Evolutionary conservation across 2,797 vertebrate species (phyloP).

Genomic region (Gastrophryne carolinensis): DNA sequence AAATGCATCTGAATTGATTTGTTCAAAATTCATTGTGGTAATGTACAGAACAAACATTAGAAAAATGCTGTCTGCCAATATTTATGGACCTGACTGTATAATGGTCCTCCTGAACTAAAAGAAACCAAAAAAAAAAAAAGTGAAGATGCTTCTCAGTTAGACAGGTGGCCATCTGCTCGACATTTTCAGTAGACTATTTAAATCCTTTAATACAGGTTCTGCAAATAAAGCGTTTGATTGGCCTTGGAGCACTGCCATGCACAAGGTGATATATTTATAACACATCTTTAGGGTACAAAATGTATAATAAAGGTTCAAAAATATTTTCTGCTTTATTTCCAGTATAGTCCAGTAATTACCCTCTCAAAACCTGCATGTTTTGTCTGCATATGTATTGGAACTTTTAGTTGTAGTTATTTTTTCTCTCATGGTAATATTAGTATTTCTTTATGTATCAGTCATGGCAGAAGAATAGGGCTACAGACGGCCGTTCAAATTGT

Average conservation of each 20-base stretch:
- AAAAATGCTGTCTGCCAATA: too few relatives aligned
- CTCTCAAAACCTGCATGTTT: too few relatives aligned
- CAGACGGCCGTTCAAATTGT: too few relatives aligned
- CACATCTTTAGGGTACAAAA: background rate
- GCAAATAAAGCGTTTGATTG: conserved; percentile 29
- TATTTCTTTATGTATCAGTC: too few relatives aligned
- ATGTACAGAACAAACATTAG: too few relatives aligned
- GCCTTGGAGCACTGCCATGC: conserved; percentile 24
- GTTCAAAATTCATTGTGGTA: too few relatives aligned
- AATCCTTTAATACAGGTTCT: conserved; percentile 24
- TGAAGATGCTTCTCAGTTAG: conserved; percentile 12
- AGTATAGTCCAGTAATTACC: too few relatives aligned
- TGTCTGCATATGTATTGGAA: too few relatives aligned
- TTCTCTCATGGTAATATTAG: background rate
- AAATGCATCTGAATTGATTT: too few relatives aligned
- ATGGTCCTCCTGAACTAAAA: background rate
- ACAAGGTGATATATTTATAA: conserved; percentile 24
- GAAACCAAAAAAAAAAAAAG: conserved; percentile 6
- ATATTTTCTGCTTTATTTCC: background rate
- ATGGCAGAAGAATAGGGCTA: too few relatives aligned
- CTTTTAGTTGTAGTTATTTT: too few relatives aligned
- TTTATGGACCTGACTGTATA: background rate
- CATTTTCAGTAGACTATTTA: conserved; percentile 7
- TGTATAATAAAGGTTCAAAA: background rate
- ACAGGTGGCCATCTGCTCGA: conserved; percentile 44